A percentile compares a stretch with the other conserved stretches of the same genome.
Conservation (phyloP, 2,888 invertebrate species). For the Masnerella sp. region DNA sequence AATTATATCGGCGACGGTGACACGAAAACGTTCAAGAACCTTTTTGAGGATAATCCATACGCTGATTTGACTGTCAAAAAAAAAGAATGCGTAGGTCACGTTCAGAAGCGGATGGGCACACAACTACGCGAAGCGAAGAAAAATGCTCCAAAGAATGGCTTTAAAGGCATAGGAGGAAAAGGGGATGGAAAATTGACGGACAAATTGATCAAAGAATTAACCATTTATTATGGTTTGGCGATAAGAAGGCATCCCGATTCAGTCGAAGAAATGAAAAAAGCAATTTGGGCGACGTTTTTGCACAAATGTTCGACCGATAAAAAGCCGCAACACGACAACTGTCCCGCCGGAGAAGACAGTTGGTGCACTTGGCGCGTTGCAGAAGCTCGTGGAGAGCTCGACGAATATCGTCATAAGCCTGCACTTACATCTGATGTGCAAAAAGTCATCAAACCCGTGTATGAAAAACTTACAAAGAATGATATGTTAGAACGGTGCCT, state of each 20-base stretch:
- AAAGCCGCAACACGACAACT: no score
- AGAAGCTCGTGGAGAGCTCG: conserved; percentile 11
- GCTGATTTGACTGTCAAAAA: conserved; percentile 51
- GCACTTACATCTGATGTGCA: conserved; percentile 7
- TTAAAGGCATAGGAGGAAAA: conserved; percentile 48
- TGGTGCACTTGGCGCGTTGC: no score
- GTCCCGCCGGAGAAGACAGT: no score
- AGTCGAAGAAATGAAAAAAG: no score
- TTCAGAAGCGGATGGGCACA: no score
- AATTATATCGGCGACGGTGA: no score
- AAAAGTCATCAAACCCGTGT: conserved; percentile 17
- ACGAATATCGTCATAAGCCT: conserved; percentile 6
- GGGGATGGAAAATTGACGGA: conserved; percentile 60
- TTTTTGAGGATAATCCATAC: conserved; percentile 14
- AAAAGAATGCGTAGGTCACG: no score
- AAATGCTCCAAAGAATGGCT: conserved; percentile 17
- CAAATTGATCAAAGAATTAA: conserved; percentile 59
- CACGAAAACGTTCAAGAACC: not conserved
- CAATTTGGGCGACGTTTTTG: conserved; percentile 64
- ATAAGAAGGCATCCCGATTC: conserved; percentile 61
- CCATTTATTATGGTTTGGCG: conserved; percentile 63
- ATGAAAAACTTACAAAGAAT: conserved; percentile 23
- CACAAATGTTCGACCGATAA: conserved; percentile 63
- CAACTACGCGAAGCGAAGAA: conserved; percentile 41
- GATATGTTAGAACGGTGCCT: conserved; percentile 3